Evolutionary conservation across 92 coral and sea anemone species (phyloP).

Genomic region (Pocillopora grandis): DNA sequence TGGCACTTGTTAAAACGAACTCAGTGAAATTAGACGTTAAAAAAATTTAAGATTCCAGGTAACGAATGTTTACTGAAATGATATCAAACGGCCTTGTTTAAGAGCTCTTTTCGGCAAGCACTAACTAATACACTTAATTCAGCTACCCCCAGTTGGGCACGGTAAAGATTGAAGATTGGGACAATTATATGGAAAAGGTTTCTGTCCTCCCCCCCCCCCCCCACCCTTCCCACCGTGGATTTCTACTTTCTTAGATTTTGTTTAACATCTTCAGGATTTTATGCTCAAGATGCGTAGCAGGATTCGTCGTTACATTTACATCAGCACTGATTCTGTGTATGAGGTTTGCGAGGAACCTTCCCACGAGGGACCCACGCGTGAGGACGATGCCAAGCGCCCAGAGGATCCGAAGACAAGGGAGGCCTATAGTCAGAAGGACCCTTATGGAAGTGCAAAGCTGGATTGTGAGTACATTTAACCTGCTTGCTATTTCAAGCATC

Average conservation of each 20-base stretch:
- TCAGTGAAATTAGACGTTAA: no score
- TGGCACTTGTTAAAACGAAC: no score
- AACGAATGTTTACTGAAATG: no score
- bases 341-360: slow-evolving; percentile 84
- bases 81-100: no score
- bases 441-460: slow-evolving; percentile 81
- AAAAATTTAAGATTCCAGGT: no score
- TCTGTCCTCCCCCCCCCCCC: not conserved
- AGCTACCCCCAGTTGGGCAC: no score
- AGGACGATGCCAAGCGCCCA: slow-evolving; percentile 90
- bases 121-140: no score
- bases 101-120: no score
- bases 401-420: slow-evolving; percentile 64
- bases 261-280: slow-evolving; percentile 49
- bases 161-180: no score
- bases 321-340: slow-evolving; percentile 93
- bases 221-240: not conserved
- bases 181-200: no score
- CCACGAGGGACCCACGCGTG: slow-evolving; percentile 81
- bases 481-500: not conserved
- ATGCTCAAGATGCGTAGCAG: slow-evolving; percentile 63
- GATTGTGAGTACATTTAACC: slow-evolving; percentile 26
- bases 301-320: slow-evolving; percentile 80
- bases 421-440: slow-evolving; percentile 60
- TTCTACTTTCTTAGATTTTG: not conserved